Conservation (phyloP, 1,140 invertebrate genomes). For the Eubasilissa regina region DNA sequence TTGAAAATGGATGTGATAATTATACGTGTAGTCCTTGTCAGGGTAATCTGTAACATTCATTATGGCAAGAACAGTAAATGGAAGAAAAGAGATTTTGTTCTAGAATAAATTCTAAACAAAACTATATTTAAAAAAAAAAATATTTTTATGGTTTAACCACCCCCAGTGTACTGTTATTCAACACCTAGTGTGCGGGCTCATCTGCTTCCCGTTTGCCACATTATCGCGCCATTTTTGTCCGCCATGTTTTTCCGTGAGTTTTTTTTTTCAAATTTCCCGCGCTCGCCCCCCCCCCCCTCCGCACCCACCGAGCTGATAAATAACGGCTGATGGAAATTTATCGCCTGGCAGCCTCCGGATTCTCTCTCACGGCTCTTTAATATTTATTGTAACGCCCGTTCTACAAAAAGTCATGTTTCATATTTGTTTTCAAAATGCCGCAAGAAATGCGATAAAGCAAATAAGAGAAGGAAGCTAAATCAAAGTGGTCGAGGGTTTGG, state of each 20-base stretch:
- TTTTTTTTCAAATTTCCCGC: slow-evolving; percentile 46
- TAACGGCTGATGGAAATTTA: slow-evolving; percentile 48
- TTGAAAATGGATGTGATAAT: no score
- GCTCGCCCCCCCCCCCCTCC: not conserved
- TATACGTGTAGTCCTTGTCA: no score
- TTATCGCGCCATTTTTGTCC: slow-evolving; percentile 19
- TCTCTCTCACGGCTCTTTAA: slow-evolving; percentile 21
- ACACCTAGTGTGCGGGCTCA: not conserved
- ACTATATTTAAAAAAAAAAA: no score
- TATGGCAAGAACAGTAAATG: no score
- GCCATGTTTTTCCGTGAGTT: slow-evolving; percentile 8
- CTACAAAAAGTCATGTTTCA: slow-evolving; percentile 13
- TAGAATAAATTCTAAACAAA: no score
- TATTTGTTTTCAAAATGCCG: slow-evolving; percentile 11
- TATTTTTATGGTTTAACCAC: no score
- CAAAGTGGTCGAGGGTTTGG: not conserved
- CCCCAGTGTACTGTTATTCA: no score
- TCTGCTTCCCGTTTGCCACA: slow-evolving; percentile 20
- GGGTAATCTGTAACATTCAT: no score
- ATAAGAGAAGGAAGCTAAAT: not conserved
- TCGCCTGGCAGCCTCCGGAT: slow-evolving; percentile 1
- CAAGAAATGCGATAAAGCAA: slow-evolving; percentile 35
- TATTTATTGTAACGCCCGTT: slow-evolving; percentile 36
- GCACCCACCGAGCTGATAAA: slow-evolving; percentile 25
- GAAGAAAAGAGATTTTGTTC: no score